These are phyloP conservation scores for Asobara japonica DNA, from an alignment of 1,140 invertebrate genomes.

Conservation along the genomic window DNA sequence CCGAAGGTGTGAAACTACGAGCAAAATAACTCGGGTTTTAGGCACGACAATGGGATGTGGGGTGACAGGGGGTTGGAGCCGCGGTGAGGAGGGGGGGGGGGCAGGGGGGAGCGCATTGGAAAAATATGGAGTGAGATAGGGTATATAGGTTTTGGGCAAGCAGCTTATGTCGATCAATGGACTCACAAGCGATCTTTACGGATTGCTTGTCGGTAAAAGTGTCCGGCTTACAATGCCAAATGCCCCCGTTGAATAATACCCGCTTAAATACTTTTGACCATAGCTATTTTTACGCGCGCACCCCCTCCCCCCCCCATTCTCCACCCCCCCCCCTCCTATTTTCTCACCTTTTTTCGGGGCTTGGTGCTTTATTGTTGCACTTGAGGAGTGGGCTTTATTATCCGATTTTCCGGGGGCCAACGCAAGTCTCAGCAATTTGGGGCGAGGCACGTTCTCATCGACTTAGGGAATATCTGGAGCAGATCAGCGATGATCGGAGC, in stretches of 20 bases:
- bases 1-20: slow-evolving; percentile 29
- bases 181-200: slow-evolving; percentile 13
- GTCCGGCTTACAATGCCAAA: slow-evolving; percentile 53
- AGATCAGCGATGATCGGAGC: not conserved
- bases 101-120: not conserved
- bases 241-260: slow-evolving; percentile 43
- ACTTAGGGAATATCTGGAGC: not conserved
- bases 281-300: not conserved
- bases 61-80: not conserved
- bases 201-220: slow-evolving; percentile 38
- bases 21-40: not conserved
- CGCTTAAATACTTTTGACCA: slow-evolving; percentile 45
- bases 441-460: slow-evolving; percentile 47
- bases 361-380: slow-evolving; percentile 23
- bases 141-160: slow-evolving; percentile 16
- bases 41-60: not conserved
- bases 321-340: too few species aligned
- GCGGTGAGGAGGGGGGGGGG: not conserved
- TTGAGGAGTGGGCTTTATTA: slow-evolving; percentile 1
- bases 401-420: slow-evolving; percentile 41
- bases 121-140: slow-evolving; percentile 5
- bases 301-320: too few species aligned
- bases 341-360: not conserved
- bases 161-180: slow-evolving; percentile 31
- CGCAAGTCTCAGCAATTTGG: slow-evolving; percentile 43